phyloP scores from a whole-genome alignment of 1,140 invertebrate species.

The Mycetomoellerius zeteki region DNA sequence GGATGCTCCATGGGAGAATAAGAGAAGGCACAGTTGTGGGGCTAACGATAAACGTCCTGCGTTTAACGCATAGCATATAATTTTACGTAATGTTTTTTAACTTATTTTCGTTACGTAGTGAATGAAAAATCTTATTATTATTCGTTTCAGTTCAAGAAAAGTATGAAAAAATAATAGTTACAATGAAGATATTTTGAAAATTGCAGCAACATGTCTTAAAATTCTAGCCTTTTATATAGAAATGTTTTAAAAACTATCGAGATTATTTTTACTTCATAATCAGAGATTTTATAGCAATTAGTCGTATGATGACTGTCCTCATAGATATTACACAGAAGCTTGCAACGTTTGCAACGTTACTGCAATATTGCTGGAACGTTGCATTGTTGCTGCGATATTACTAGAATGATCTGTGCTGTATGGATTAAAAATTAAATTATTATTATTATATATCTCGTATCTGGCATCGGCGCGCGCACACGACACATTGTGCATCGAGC shows the following conservation, averaged over 20 bases:
- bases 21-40: not conserved
- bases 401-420: too few species aligned
- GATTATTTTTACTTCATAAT: not conserved
- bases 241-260: not conserved
- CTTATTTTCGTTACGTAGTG: not conserved
- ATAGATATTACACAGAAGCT: too few species aligned
- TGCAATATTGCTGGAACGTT: too few species aligned
- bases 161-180: not conserved
- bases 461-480: too few species aligned
- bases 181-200: not conserved
- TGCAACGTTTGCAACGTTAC: too few species aligned
- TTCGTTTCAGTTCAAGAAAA: not conserved
- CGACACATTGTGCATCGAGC: not conserved
- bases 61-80: conserved; percentile 20
- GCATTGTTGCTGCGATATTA: too few species aligned
- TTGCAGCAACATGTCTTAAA: not conserved
- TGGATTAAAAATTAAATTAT: not conserved
- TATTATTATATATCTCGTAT: not conserved
- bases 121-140: conserved; percentile 1
- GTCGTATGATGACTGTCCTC: not conserved
- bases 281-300: not conserved
- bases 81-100: conserved; percentile 19
- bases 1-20: conserved; percentile 29
- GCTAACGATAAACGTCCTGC: conserved; percentile 59
- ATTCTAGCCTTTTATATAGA: not conserved